phyloP scores from a whole-genome alignment of 2,113 vertebrate genomes.

The Stictonetta naevosa region DNA sequence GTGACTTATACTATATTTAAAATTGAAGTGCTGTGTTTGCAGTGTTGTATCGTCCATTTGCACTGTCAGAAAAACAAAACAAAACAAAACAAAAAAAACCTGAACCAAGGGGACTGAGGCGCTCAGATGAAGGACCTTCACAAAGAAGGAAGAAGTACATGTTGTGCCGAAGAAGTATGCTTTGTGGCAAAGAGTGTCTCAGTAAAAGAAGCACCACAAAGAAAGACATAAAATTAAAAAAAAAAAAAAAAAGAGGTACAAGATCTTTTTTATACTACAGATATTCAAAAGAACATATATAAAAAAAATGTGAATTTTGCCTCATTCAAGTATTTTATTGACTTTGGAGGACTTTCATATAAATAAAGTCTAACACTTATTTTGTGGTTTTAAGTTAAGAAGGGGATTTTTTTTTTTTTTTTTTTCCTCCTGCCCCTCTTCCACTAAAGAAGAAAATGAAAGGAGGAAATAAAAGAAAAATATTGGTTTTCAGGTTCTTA shows the following conservation, averaged over 20 bases:
- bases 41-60: not conserved
- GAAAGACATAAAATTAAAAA: not conserved
- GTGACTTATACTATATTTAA: not conserved
- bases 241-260: not conserved
- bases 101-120: not conserved
- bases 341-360: not conserved
- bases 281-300: not conserved
- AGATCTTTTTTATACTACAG: not conserved
- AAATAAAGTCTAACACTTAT: not conserved
- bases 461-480: not conserved
- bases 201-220: not conserved
- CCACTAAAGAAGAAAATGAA: not conserved
- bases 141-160: not conserved
- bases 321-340: not conserved
- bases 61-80: not conserved
- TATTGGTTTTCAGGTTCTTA: not conserved
- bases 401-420: not conserved
- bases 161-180: fast-evolving
- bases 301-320: not conserved
- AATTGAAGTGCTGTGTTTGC: not conserved
- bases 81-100: too few relatives aligned
- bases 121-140: not conserved
- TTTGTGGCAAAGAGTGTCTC: not conserved
- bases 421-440: not conserved
- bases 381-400: not conserved